These are phyloP conservation scores for Zoanthus gigantus DNA, from an alignment of 92 coral and sea anemone genomes.

Conservation along the genomic window DNA sequence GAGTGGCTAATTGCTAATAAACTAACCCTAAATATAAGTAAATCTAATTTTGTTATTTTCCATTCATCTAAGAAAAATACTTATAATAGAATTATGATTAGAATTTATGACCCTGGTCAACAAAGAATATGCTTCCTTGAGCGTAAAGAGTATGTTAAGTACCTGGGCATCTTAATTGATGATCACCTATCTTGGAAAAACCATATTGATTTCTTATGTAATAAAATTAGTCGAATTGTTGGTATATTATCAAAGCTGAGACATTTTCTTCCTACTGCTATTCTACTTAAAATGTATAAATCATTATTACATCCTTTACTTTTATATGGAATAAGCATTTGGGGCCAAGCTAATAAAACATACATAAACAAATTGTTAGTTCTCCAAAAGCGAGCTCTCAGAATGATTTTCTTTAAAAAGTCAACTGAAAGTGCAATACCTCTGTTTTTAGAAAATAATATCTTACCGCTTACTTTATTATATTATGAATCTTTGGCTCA, in stretches of 20 bases:
- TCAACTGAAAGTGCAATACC: background rate
- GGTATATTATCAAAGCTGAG: slow-evolving; percentile 33
- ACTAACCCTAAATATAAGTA: slow-evolving; percentile 26
- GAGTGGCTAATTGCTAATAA: slow-evolving; percentile 49
- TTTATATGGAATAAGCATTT: background rate
- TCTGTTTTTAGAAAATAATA: slow-evolving; percentile 29
- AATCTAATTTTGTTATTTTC: slow-evolving; percentile 26
- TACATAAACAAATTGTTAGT: background rate
- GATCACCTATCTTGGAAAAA: slow-evolving; percentile 18
- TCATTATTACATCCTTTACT: slow-evolving; percentile 25
- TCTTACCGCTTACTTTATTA: slow-evolving; percentile 19
- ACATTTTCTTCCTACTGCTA: slow-evolving; percentile 25
- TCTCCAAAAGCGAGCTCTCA: too few species aligned
- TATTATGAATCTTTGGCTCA: slow-evolving; percentile 16
- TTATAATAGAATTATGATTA: slow-evolving; percentile 21
- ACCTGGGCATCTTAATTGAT: slow-evolving; percentile 29
- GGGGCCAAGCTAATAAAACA: slow-evolving; percentile 51
- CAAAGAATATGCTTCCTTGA: slow-evolving; percentile 16
- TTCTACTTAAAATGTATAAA: slow-evolving; percentile 30
- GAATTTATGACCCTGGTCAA: slow-evolving; percentile 3
- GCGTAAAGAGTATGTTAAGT: slow-evolving; percentile 46
- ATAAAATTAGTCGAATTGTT: slow-evolving; percentile 40
- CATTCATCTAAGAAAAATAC: background rate
- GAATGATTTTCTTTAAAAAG: background rate
- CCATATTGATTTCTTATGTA: slow-evolving; percentile 35